phyloP scores from a whole-genome alignment of 2,113 vertebrate genomes.

The Ceratotherium simum region DNA sequence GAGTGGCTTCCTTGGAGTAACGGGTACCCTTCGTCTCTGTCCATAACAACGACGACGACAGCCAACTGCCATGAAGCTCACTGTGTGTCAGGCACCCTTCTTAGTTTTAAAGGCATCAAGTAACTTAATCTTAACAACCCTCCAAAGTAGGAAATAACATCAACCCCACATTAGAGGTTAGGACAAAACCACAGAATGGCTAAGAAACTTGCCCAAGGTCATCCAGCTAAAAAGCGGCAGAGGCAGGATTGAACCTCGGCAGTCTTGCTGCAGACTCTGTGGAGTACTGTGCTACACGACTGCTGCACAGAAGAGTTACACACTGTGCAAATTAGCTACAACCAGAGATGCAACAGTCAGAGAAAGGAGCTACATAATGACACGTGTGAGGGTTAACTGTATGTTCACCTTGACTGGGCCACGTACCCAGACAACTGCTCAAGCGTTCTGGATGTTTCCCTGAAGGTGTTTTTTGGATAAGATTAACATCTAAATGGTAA shows the following conservation, averaged over 20 bases:
- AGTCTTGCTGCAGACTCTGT: not conserved
- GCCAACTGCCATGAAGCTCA: not conserved
- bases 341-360: not conserved
- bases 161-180: not conserved
- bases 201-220: not conserved
- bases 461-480: not conserved
- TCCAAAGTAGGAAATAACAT: not conserved
- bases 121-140: not conserved
- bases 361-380: not conserved
- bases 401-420: not conserved
- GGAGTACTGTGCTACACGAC: no score
- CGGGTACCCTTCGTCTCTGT: not conserved
- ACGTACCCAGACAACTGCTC: not conserved
- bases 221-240: not conserved
- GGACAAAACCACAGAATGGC: not conserved
- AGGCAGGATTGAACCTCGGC: not conserved
- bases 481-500: not conserved
- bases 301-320: not conserved
- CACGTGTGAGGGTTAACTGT: not conserved
- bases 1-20: not conserved
- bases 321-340: no score
- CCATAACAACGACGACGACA: not conserved
- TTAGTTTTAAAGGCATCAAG: not conserved
- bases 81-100: not conserved
- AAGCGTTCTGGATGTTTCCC: not conserved